Percentiles rank a stretch among this genome's conserved stretches.
Conservation (phyloP, 2,888 invertebrate genomes). For the Melipona beecheii region DNA sequence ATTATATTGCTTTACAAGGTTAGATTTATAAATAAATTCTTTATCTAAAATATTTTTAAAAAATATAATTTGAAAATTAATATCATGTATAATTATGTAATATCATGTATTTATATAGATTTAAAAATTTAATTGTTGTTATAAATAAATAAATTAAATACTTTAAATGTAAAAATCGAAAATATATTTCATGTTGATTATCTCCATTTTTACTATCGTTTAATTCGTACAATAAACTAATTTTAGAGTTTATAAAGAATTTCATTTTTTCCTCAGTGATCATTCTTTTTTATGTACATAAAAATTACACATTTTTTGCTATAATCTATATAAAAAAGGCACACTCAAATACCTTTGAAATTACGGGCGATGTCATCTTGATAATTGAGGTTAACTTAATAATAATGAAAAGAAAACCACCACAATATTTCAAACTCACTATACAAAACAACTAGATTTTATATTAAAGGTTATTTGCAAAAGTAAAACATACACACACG, state of each 20-base stretch:
- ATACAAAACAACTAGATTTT: background rate
- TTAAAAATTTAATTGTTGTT: background rate
- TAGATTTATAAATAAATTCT: too few relatives aligned
- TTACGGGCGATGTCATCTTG: slow-evolving; percentile 27
- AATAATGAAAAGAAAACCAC: too few relatives aligned
- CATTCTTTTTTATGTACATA: background rate
- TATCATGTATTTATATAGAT: too few relatives aligned
- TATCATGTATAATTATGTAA: too few relatives aligned
- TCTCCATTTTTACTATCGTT: background rate
- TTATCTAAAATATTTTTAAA: too few relatives aligned
- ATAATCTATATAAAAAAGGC: background rate
- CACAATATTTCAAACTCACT: background rate
- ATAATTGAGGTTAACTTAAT: background rate
- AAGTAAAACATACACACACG: background rate
- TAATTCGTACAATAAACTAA: background rate
- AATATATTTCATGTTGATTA: too few relatives aligned
- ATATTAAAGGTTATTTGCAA: background rate
- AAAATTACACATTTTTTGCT: background rate
- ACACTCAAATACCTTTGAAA: slow-evolving; percentile 18
- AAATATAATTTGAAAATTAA: too few relatives aligned
- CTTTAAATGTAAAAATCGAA: background rate
- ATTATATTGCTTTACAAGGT: too few relatives aligned
- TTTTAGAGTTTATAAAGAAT: background rate
- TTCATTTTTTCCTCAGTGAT: background rate
- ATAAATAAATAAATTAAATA: background rate